These are phyloP conservation scores for Megatriorchis doriae DNA, from an alignment of 2,113 vertebrate species.

Conservation along the genomic window DNA sequence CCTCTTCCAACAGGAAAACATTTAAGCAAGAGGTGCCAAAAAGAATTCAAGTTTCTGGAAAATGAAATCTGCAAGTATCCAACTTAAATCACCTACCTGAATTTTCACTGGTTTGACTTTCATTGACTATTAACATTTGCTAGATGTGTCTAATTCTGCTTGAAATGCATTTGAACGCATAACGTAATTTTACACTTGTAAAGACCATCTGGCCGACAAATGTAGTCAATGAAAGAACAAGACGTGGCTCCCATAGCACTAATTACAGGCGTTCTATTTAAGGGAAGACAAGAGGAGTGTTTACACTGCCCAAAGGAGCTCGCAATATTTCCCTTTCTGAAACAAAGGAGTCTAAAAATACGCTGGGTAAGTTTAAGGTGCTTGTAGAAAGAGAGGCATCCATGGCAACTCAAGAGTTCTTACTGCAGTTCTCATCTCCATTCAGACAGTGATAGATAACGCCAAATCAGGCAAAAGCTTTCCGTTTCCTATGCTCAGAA, in stretches of 20 bases:
- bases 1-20: conserved; percentile 88
- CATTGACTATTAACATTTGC: conserved; percentile 59
- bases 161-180: neutral
- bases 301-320: conserved; percentile 88
- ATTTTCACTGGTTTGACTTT: conserved; percentile 56
- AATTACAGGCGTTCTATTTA: conserved; percentile 76
- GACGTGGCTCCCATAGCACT: conserved; percentile 51
- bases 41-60: conserved; percentile 83
- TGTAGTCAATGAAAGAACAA: conserved; percentile 66
- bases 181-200: neutral
- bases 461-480: neutral
- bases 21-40: conserved; percentile 92
- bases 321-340: conserved; percentile 85
- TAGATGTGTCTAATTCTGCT: neutral
- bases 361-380: conserved; percentile 81
- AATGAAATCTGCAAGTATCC: conserved; percentile 92
- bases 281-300: conserved; percentile 89
- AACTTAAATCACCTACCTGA: conserved; percentile 53
- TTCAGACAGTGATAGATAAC: neutral
- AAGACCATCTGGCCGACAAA: neutral
- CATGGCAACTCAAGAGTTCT: conserved; percentile 32
- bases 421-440: neutral
- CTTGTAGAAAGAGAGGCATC: conserved; percentile 79
- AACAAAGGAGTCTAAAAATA: conserved; percentile 84
- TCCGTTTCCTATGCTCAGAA: neutral